Evolutionary conservation across 1,140 invertebrate species (phyloP).

Genomic region (Drosophila hydei): DNA sequence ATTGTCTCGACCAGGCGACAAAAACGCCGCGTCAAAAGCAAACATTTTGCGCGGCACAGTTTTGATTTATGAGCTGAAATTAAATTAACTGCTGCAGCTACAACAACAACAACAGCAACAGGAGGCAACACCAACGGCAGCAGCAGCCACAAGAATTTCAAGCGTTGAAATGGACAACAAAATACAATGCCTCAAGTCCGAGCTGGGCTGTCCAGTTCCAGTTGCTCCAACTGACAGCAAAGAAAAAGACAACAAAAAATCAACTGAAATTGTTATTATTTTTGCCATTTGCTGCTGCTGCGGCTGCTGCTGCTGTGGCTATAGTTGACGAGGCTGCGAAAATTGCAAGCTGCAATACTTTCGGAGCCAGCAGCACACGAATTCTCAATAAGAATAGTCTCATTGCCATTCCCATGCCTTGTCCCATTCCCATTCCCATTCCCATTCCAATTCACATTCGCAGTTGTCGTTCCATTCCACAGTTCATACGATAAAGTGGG

Average conservation of each 20-base stretch:
- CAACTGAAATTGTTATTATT: constrained; percentile 56
- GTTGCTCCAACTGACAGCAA: constrained; percentile 46
- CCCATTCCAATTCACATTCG: constrained; percentile 37
- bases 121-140: constrained; percentile 18
- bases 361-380: constrained; percentile 57
- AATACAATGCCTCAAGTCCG: constrained; percentile 51
- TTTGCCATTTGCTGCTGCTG: constrained; percentile 13
- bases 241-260: constrained; percentile 28
- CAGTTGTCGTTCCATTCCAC: constrained; percentile 18
- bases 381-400: constrained; percentile 21
- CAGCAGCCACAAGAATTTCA: constrained; percentile 65
- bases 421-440: constrained; percentile 16
- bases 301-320: constrained; percentile 10
- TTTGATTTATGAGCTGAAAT: constrained; percentile 83
- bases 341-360: constrained; percentile 55
- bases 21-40: constrained; percentile 80
- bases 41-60: constrained; percentile 81
- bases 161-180: constrained; percentile 68
- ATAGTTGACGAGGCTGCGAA: constrained; percentile 53
- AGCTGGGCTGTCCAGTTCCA: constrained; percentile 50
- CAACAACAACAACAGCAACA: constrained; percentile 23
- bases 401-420: constrained; percentile 20
- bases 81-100: constrained; percentile 72
- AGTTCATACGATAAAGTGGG: constrained; percentile 64
- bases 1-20: constrained; percentile 69